Evolutionary conservation across 2,797 vertebrate species (phyloP), one percentile per base, ranked within the genome.

Genomic region (Lycodopsis pacificus): DNA sequence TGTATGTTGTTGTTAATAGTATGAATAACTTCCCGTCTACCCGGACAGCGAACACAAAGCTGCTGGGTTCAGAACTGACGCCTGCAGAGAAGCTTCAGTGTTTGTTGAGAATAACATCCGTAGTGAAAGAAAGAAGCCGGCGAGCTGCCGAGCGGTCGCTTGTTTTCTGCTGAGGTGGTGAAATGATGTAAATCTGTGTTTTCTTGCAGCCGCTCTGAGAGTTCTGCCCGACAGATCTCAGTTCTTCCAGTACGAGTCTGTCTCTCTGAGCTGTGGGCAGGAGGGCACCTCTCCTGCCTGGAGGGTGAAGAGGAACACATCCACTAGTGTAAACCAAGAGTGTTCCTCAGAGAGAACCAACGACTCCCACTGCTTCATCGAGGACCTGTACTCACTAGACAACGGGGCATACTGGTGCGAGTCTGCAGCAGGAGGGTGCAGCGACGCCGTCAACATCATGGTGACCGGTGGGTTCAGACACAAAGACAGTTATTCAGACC

Each of bases 301-400:
- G 81, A 81, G 0, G 1, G 6, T 90, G 0, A 71, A 46, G 30
- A 85, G 20, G 46, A 87, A 7, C 74, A 79, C 63, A 0, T 27
- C 79, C 3, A 2, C 0, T 0, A 0, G 7, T 0, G 13, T 0
- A 1, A 71, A 79, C 1, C 0, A n/a, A 0, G 46, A 42, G 0
- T 76, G 73, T 66, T 2, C 5, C 15, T 0, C 1, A 7, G 5
- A 0, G 0, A 0, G 1, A 12, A 3, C 0, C 2, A 0, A 27
- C n/a, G 0, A 0, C 0, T 57, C 73, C 7, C 0, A 10, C 0
- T 83, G 72, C 34, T 0, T 0, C 2, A 68, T 77, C 0, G 2
- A 0, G 0, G 32, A 14, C 0, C 0, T 32, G 8, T 81, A 78
- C 11, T 2, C 5, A 0, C 0, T 0, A 0, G 83, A 84, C 67